phyloP scores from a whole-genome alignment of 2,888 invertebrate species.

The Agrochola lychnidis region DNA sequence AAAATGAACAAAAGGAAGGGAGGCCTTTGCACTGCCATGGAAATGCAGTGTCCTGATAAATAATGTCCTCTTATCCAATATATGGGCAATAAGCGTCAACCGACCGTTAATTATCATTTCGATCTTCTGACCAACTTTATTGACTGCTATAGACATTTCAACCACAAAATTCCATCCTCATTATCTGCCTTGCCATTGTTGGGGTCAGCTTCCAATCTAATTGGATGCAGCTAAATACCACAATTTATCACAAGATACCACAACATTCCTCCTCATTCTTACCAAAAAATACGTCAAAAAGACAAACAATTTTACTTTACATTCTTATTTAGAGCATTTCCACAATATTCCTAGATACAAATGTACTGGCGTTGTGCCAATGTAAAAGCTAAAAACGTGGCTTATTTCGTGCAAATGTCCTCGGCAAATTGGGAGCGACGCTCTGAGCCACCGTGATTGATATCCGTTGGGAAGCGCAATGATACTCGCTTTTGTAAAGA shows the following conservation, averaged over 20 bases:
- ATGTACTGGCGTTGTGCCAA: slow-evolving; percentile 62
- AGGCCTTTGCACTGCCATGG: not conserved
- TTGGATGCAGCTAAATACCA: not conserved
- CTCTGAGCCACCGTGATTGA: slow-evolving; percentile 65
- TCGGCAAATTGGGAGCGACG: slow-evolving; percentile 67
- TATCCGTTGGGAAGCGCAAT: slow-evolving; percentile 47
- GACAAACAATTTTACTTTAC: slow-evolving; percentile 55
- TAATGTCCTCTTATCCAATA: not conserved
- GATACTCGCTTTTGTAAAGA: slow-evolving; percentile 52
- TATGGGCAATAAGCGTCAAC: not conserved
- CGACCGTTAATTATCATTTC: not conserved
- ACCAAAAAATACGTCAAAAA: slow-evolving; percentile 25
- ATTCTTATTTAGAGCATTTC: slow-evolving; percentile 52
- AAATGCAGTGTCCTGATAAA: not conserved
- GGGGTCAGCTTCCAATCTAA: too few species aligned
- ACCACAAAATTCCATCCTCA: not conserved
- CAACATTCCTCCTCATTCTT: not conserved
- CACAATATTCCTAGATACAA: slow-evolving; percentile 62
- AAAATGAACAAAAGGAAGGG: not conserved
- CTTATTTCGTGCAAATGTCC: slow-evolving; percentile 69
- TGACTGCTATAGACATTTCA: not conserved
- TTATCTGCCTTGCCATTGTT: not conserved
- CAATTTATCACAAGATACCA: not conserved
- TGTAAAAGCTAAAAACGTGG: slow-evolving; percentile 56
- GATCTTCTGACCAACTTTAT: not conserved